Evolutionary conservation across 2,113 vertebrate genomes (phyloP).

Genomic region (Campylomormyrus tamandua): DNA sequence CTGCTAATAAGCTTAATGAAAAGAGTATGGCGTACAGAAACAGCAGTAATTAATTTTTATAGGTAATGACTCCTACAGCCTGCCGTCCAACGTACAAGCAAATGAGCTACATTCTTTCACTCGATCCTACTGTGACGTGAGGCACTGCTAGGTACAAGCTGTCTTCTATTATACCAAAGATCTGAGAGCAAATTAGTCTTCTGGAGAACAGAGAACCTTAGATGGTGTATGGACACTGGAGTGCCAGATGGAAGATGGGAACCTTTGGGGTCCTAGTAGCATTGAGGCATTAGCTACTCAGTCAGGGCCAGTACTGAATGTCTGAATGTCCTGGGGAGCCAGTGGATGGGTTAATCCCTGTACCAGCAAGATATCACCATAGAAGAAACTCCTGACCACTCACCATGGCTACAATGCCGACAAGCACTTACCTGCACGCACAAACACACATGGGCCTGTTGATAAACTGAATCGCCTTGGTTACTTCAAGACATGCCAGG

Average conservation of each 20-base stretch:
- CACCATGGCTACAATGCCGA: neutral
- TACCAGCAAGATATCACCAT: neutral
- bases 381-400: neutral
- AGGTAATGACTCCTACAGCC: neutral
- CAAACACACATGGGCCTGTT: neutral
- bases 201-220: neutral
- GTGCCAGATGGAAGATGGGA: neutral
- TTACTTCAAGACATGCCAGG: conserved; percentile 6
- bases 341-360: neutral
- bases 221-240: neutral
- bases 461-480: neutral
- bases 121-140: neutral
- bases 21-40: neutral
- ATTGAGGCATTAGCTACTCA: neutral
- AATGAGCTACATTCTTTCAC: neutral
- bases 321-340: neutral
- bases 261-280: neutral
- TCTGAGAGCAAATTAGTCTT: neutral
- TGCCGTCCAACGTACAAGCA: neutral
- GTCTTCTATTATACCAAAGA: neutral
- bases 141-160: neutral
- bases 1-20: neutral
- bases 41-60: neutral
- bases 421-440: neutral
- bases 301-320: neutral